These are phyloP conservation scores for Lapara coniferarum DNA, from an alignment of 2,888 invertebrate genomes.

Conservation along the genomic window DNA sequence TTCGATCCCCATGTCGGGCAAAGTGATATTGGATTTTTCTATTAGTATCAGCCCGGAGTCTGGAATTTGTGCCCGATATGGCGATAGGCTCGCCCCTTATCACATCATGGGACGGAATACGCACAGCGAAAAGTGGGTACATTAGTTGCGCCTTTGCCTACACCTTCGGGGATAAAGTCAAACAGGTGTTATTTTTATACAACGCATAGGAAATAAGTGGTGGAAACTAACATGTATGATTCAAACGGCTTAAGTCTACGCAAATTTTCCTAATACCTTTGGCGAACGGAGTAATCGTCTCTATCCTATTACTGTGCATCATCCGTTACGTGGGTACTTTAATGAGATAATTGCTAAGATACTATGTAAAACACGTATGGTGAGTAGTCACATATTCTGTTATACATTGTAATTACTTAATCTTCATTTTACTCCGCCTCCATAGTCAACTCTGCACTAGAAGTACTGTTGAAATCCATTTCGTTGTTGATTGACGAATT, in stretches of 20 bases:
- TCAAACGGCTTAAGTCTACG: slow-evolving; percentile 20
- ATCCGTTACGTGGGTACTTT: neutral
- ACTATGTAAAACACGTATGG: neutral
- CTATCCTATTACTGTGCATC: slow-evolving; percentile 15
- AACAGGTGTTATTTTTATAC: too few species aligned
- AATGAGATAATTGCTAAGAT: slow-evolving; percentile 1
- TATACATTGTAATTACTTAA: neutral
- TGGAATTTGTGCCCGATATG: too few species aligned
- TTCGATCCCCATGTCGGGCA: too few species aligned
- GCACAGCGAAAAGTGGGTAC: too few species aligned
- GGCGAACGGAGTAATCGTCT: neutral
- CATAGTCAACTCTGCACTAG: neutral
- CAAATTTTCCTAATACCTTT: slow-evolving; percentile 13
- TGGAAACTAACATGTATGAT: neutral
- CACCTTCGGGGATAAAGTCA: too few species aligned
- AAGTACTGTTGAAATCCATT: too few species aligned
- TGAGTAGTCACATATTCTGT: neutral
- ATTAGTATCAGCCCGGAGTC: too few species aligned
- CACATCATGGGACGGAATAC: too few species aligned
- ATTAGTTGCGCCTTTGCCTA: too few species aligned
- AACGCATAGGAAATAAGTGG: neutral
- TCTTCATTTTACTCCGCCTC: neutral
- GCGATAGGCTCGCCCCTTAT: too few species aligned
- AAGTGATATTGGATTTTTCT: too few species aligned
- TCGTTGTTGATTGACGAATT: too few species aligned